Percentiles rank a stretch among this genome's conserved stretches.
phyloP scores from a whole-genome alignment of 2,797 vertebrate species.

The Eospalax fontanierii region DNA sequence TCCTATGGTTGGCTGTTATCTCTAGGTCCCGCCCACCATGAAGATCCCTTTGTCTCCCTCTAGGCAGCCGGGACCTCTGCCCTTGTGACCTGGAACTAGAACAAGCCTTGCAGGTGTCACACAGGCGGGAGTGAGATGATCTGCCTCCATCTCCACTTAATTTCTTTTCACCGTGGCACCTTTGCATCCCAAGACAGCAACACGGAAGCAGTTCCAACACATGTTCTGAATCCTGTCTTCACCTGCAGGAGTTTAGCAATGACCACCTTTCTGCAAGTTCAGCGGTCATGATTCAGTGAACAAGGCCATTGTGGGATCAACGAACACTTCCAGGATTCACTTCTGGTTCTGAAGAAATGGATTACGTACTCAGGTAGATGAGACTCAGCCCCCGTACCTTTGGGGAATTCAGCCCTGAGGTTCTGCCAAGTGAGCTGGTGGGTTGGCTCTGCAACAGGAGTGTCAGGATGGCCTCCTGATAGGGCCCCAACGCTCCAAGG shows the following conservation, averaged over 20 bases:
- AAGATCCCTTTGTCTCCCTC: background rate
- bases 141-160: background rate
- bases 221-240: background rate
- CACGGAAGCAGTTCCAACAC: background rate
- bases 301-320: background rate
- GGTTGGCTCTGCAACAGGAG: background rate
- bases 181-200: background rate
- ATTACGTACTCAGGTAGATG: fast-evolving
- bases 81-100: background rate
- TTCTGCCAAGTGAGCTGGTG: background rate
- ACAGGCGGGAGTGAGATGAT: background rate
- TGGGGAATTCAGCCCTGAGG: background rate
- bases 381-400: constrained; percentile 8
- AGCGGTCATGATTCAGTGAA: background rate
- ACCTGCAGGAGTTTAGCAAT: background rate
- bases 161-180: background rate
- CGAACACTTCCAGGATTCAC: background rate
- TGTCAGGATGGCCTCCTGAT: background rate
- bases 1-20: background rate
- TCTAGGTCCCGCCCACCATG: background rate
- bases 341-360: background rate
- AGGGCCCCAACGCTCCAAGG: background rate
- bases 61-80: background rate
- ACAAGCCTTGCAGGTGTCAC: background rate
- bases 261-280: too few species aligned